Conservation (phyloP, 2,797 vertebrate species). For the Rhincodon typus region DNA sequence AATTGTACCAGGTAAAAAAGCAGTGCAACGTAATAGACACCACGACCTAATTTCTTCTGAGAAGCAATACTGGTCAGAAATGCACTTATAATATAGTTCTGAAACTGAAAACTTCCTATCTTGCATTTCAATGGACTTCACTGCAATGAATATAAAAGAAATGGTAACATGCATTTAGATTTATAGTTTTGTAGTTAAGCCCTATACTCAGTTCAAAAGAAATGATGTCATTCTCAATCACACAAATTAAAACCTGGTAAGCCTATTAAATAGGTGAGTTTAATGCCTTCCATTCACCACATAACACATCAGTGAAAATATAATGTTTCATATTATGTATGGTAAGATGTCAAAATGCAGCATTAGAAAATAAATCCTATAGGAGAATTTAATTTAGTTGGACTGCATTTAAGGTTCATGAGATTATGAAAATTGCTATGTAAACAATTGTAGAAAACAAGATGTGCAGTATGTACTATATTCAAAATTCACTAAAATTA, state of each 20-base stretch:
- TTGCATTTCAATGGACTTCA: not conserved
- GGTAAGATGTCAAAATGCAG: not conserved
- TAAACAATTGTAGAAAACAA: slow-evolving; percentile 16
- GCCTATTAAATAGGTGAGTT: not conserved
- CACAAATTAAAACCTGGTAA: not conserved
- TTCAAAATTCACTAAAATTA: slow-evolving; percentile 25
- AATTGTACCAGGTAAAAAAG: not conserved
- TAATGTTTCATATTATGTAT: not conserved
- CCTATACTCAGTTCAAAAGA: not conserved
- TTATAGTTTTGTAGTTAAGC: not conserved
- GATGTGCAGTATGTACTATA: not conserved
- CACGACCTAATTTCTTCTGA: too few relatives aligned
- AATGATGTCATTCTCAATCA: not conserved
- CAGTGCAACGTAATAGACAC: not conserved
- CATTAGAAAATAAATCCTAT: not conserved
- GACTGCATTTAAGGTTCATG: not conserved
- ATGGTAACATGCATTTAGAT: not conserved
- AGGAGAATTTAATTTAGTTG: not conserved
- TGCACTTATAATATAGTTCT: not conserved
- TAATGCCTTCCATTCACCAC: not conserved
- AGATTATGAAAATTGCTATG: not conserved
- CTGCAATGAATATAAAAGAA: not conserved
- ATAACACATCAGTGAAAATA: not conserved
- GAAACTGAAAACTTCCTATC: not conserved
- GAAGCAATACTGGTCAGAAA: not conserved